Conservation (phyloP, 1,140 invertebrate species). For the Penaeus indicus region DNA sequence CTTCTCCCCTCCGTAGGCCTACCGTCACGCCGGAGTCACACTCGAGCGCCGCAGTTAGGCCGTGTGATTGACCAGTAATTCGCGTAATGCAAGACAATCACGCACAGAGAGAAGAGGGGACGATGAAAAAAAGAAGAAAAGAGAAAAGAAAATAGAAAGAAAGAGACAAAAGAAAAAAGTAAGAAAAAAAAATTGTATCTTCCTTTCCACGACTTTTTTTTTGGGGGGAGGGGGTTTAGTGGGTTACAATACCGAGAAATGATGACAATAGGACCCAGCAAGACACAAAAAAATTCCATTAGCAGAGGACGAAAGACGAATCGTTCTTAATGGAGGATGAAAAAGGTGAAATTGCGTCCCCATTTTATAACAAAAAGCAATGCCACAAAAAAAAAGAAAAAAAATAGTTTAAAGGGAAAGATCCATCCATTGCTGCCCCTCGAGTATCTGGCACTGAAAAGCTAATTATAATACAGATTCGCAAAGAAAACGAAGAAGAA, state of each 20-base stretch:
- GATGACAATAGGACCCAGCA: background rate
- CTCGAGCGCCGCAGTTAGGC: conserved; percentile 3
- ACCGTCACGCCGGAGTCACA: conserved; percentile 10
- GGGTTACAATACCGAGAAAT: background rate
- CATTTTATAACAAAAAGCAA: no score
- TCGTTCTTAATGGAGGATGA: background rate
- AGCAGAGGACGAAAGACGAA: background rate
- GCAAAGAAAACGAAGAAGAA: no score
- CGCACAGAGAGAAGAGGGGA: background rate
- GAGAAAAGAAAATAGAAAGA: background rate
- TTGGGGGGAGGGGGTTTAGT: no score
- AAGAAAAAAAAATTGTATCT: no score
- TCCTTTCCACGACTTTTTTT: no score
- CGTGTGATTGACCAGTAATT: conserved; percentile 2
- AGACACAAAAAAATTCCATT: background rate
- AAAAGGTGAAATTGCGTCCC: background rate
- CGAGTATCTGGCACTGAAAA: no score
- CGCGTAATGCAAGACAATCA: conserved; percentile 7
- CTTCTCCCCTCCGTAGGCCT: background rate
- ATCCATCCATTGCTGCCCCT: no score
- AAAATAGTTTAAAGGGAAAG: no score
- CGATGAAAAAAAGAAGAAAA: background rate
- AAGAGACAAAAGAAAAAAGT: no score
- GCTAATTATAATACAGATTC: no score
- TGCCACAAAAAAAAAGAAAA: no score